Conservation (phyloP, 2,888 invertebrate genomes). For the Philopedon plagiatum region DNA sequence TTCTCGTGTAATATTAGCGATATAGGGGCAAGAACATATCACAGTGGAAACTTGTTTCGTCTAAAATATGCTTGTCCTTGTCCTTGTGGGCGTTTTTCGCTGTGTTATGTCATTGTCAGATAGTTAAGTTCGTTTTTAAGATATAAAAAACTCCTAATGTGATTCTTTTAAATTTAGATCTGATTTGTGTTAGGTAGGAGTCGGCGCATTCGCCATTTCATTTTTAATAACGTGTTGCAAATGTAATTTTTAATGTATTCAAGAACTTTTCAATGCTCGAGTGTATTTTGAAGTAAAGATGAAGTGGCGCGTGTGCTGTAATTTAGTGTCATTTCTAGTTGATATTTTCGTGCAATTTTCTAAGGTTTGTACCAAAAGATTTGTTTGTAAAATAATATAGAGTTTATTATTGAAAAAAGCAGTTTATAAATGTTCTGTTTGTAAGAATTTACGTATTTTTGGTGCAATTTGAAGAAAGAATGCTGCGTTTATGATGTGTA, state of each 20-base stretch:
- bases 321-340: conserved; percentile 3
- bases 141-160: background rate
- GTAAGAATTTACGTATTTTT: conserved; percentile 1
- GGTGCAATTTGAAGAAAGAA: conserved; percentile 10
- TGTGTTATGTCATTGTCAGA: background rate
- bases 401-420: conserved; percentile 11
- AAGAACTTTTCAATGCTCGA: too few species aligned
- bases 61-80: too few species aligned
- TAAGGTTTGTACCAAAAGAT: background rate
- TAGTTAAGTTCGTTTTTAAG: background rate
- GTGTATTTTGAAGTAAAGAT: too few species aligned
- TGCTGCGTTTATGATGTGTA: background rate
- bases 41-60: background rate
- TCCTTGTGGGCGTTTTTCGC: background rate
- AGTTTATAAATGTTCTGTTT: background rate
- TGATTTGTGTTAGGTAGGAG: background rate
- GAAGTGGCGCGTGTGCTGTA: background rate
- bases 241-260: too few species aligned
- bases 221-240: too few species aligned
- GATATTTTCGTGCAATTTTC: conserved; percentile 10
- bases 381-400: conserved; percentile 18
- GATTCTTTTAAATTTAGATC: background rate
- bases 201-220: background rate
- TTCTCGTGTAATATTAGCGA: background rate
- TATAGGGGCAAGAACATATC: background rate